phyloP scores from a whole-genome alignment of 2,888 invertebrate genomes.

The Zelleria hepariella region DNA sequence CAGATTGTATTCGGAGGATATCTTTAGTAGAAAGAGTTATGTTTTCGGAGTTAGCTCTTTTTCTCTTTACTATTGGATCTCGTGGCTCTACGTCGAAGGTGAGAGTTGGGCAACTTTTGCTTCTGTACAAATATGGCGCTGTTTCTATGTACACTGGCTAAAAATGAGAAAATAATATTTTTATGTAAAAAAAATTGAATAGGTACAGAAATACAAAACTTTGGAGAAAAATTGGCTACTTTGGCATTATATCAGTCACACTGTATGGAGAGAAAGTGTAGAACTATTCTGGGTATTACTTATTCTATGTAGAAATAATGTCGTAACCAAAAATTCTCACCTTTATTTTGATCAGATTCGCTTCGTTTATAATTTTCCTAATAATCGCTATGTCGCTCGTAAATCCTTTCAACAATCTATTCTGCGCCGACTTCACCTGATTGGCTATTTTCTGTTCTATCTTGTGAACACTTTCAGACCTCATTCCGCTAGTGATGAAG shows the following conservation, averaged over 20 bases:
- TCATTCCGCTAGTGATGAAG: constrained; percentile 83
- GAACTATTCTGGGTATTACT: no score
- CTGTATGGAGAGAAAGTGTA: no score
- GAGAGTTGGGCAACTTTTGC: constrained; percentile 82
- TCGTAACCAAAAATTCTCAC: constrained; percentile 44
- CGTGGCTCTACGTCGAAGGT: constrained; percentile 72
- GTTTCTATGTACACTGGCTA: constrained; percentile 84
- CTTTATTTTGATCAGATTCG: constrained; percentile 86
- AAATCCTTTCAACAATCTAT: constrained; percentile 82
- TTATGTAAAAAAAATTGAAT: not conserved
- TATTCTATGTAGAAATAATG: no score
- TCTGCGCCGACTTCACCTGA: constrained; percentile 84
- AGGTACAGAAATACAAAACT: not conserved
- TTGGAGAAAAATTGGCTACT: no score
- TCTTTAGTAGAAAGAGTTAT: constrained; percentile 59
- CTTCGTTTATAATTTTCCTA: constrained; percentile 83
- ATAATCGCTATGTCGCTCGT: constrained; percentile 82
- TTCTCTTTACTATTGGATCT: constrained; percentile 60
- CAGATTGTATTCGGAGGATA: constrained; percentile 79
- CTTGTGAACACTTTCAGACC: constrained; percentile 79
- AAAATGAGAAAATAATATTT: constrained; percentile 18
- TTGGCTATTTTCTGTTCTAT: constrained; percentile 83
- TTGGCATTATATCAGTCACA: no score
- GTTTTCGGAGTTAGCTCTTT: constrained; percentile 78
- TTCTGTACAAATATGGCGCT: constrained; percentile 60